These are phyloP conservation scores for Axea sp. DNA, from an alignment of 2,888 invertebrate genomes.

Conservation along the genomic window DNA sequence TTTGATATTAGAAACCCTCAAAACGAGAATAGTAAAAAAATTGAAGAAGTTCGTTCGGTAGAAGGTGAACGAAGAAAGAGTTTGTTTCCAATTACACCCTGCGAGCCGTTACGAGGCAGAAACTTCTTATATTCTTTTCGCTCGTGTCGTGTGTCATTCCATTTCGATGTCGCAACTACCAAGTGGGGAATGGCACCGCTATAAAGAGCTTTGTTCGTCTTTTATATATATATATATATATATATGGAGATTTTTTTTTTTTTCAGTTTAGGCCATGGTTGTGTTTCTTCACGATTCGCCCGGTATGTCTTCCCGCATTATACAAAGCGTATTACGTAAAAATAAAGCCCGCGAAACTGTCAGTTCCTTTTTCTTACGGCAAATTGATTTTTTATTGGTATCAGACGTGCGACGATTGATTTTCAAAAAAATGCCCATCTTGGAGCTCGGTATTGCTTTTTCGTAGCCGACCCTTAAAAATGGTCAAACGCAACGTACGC, in stretches of 20 bases:
- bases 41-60: too few species aligned
- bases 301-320: slow-evolving; percentile 1
- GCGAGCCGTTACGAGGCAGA: slow-evolving; percentile 30
- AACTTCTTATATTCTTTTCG: slow-evolving; percentile 45
- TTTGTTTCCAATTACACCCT: slow-evolving; percentile 25
- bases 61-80: slow-evolving; percentile 35
- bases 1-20: too few species aligned
- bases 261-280: slow-evolving; percentile 20
- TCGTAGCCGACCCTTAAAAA: slow-evolving; percentile 1
- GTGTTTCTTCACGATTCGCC: slow-evolving; percentile 18
- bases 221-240: too few species aligned
- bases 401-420: slow-evolving; percentile 17
- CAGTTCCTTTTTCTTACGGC: not conserved
- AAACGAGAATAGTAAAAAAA: too few species aligned
- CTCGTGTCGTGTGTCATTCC: slow-evolving; percentile 41
- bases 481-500: slow-evolving; percentile 31
- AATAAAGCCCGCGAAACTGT: slow-evolving; percentile 14
- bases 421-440: slow-evolving; percentile 17
- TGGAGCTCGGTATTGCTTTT: not conserved
- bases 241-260: too few species aligned
- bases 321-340: slow-evolving; percentile 4
- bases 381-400: slow-evolving; percentile 54
- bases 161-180: slow-evolving; percentile 47
- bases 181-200: slow-evolving; percentile 44
- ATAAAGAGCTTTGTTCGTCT: slow-evolving; percentile 43